Evolutionary conservation across 2,797 vertebrate species (phyloP).

Genomic region (Salarias fasciatus): DNA sequence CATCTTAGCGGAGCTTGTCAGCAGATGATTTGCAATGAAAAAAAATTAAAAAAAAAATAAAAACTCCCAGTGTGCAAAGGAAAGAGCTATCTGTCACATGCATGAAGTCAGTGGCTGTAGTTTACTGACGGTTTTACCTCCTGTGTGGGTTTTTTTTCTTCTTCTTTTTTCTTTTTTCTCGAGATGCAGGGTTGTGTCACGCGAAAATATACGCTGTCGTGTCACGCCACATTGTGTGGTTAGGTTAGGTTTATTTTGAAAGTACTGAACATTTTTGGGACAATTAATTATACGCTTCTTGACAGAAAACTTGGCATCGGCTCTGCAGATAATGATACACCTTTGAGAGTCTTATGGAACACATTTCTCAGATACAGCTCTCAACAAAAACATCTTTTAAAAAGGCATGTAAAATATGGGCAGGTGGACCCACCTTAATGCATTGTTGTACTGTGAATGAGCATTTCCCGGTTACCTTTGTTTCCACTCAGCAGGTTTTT

Average conservation of each 20-base stretch:
- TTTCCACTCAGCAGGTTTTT: slow-evolving; percentile 74
- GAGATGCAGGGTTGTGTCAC: slow-evolving; percentile 9
- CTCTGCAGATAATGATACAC: slow-evolving; percentile 22
- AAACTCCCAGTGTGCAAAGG: slow-evolving; percentile 46
- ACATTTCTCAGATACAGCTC: slow-evolving; percentile 30
- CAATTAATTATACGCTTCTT: slow-evolving; percentile 20
- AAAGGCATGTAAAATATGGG: slow-evolving; percentile 70
- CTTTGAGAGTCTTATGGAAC: slow-evolving; percentile 24
- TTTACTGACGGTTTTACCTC: slow-evolving; percentile 43
- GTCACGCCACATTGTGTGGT: neutral
- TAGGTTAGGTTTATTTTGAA: neutral
- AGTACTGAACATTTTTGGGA: slow-evolving; percentile 31
- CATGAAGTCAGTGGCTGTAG: slow-evolving; percentile 33
- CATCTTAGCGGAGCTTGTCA: slow-evolving; percentile 76
- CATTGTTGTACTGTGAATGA: slow-evolving; percentile 61
- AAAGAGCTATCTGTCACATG: slow-evolving; percentile 51
- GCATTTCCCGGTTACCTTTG: slow-evolving; percentile 37
- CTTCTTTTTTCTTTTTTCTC: too few relatives aligned
- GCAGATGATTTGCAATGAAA: slow-evolving; percentile 63
- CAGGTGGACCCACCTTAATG: slow-evolving; percentile 46
- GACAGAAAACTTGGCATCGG: slow-evolving; percentile 33
- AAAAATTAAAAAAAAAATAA: slow-evolving; percentile 26
- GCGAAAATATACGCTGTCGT: slow-evolving; percentile 4
- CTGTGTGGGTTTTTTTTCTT: slow-evolving; percentile 16
- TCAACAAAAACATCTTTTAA: slow-evolving; percentile 18